phyloP scores from a whole-genome alignment of 1,140 invertebrate species.

The Nephotettix cincticeps region DNA sequence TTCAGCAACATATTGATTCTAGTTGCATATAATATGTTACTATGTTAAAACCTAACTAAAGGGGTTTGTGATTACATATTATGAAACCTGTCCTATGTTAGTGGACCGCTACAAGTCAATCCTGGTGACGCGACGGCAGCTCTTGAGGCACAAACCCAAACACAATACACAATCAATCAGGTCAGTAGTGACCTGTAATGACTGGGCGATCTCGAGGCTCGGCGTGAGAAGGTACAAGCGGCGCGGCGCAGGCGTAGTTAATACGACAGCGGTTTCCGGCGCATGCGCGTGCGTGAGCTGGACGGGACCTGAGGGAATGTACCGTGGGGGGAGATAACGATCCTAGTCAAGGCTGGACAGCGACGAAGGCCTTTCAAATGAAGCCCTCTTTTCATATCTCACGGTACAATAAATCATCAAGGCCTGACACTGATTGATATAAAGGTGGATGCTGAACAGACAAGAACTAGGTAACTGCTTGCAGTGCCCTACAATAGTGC shows the following conservation, averaged over 20 bases:
- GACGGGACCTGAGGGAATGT: background rate
- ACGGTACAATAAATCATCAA: constrained; percentile 4
- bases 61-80: too few relatives aligned
- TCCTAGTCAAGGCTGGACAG: background rate
- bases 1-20: too few relatives aligned
- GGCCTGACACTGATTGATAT: constrained; percentile 9
- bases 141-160: background rate
- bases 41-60: background rate
- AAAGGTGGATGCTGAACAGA: background rate
- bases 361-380: constrained; percentile 6
- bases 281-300: background rate
- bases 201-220: background rate
- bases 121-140: too few relatives aligned
- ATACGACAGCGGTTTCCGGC: constrained; percentile 6
- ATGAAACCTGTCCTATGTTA: too few relatives aligned
- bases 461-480: background rate
- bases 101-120: too few relatives aligned
- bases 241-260: background rate
- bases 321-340: background rate
- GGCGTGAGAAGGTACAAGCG: background rate
- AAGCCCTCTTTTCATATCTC: constrained; percentile 12
- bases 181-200: background rate
- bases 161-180: background rate
- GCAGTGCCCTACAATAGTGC: background rate
- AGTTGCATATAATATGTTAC: background rate